Percentiles rank a stretch among this genome's conserved stretches.
Conservation (phyloP, 2,797 vertebrate genomes). For the Capromys pilorides region DNA sequence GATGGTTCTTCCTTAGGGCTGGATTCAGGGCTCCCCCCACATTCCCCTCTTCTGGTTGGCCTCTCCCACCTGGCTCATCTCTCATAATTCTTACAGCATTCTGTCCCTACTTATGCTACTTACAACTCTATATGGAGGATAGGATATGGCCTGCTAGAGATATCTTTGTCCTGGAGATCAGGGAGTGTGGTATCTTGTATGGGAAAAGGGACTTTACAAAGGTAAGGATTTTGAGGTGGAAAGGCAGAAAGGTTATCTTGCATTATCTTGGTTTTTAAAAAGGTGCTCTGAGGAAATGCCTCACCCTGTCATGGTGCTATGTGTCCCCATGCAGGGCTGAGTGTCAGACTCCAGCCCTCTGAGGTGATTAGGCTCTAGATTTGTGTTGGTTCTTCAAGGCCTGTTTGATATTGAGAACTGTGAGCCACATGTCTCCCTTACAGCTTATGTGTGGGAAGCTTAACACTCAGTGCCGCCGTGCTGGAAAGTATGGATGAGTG, state of each 20-base stretch:
- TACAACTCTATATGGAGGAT: neutral
- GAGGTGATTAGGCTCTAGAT: neutral
- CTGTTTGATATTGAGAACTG: neutral
- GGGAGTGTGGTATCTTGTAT: neutral
- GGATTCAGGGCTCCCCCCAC: neutral
- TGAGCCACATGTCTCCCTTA: neutral
- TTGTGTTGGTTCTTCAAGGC: neutral
- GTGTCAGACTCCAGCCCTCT: neutral
- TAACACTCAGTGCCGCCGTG: neutral
- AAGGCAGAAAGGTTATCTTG: neutral
- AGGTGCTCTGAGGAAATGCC: neutral
- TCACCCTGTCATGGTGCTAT: neutral
- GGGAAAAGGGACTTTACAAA: neutral
- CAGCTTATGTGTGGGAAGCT: neutral
- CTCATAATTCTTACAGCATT: neutral
- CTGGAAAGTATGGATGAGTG: neutral
- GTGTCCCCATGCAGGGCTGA: neutral
- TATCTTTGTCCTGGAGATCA: neutral
- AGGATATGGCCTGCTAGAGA: neutral
- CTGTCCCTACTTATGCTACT: neutral
- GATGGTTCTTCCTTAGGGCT: neutral
- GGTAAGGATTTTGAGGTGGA: neutral
- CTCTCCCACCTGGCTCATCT: neutral
- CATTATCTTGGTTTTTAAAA: neutral
- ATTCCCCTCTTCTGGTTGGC: neutral